Evolutionary conservation across 2,113 vertebrate genomes (phyloP).

Genomic region (Bubo scandiacus): DNA sequence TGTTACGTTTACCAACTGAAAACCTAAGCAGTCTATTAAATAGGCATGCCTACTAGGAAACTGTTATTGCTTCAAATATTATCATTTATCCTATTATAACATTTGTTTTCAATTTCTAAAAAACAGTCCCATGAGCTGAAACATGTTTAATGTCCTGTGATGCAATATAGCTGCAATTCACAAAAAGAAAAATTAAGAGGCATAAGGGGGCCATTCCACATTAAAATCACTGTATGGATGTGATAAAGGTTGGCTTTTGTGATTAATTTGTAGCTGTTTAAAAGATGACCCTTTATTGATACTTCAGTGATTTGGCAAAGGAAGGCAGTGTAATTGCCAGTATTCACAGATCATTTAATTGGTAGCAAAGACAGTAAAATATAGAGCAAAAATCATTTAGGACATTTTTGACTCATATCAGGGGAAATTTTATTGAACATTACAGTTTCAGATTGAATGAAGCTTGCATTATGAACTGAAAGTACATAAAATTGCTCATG

Average conservation of each 20-base stretch:
- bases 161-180: constrained; percentile 69
- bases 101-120: constrained; percentile 87
- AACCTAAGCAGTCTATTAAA: constrained; percentile 75
- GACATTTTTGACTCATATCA: constrained; percentile 38
- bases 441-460: constrained; percentile 39
- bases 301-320: constrained; percentile 64
- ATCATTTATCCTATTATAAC: constrained; percentile 71
- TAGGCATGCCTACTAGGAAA: constrained; percentile 74
- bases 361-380: constrained; percentile 64
- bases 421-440: constrained; percentile 47
- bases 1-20: constrained; percentile 38
- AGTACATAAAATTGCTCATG: constrained; percentile 9
- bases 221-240: constrained; percentile 74
- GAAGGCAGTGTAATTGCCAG: constrained; percentile 46
- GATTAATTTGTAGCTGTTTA: constrained; percentile 72
- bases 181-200: constrained; percentile 77
- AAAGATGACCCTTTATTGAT: constrained; percentile 62
- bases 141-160: constrained; percentile 83
- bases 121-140: constrained; percentile 74
- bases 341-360: constrained; percentile 69
- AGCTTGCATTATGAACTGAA: constrained; percentile 39
- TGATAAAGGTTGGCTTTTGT: constrained; percentile 73
- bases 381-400: constrained; percentile 44
- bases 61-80: constrained; percentile 66
- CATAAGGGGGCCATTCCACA: constrained; percentile 71